A percentile compares a stretch with the other conserved stretches of the same genome.
Evolutionary conservation across 2,113 vertebrate genomes (phyloP).

Genomic region (Ochotona curzoniae): DNA sequence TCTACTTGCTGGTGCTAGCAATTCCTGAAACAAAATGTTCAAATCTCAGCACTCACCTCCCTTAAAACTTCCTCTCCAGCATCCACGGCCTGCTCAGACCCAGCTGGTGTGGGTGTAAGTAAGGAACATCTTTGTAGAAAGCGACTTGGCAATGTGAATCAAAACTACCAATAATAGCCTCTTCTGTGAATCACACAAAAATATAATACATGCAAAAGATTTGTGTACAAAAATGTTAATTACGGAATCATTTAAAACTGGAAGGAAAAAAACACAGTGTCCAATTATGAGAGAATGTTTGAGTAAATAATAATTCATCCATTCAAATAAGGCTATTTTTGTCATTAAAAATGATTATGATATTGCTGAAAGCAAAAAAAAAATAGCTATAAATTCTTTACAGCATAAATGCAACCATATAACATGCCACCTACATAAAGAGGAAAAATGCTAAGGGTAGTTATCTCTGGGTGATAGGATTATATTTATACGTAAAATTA

Average conservation of each 20-base stretch:
- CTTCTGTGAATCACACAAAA: conserved; percentile 42
- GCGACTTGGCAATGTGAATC: conserved; percentile 1
- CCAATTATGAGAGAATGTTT: conserved; percentile 56
- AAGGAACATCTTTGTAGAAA: conserved; percentile 1
- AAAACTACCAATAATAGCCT: conserved; percentile 54
- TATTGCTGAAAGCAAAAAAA: conserved; percentile 35
- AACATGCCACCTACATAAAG: conserved; percentile 44
- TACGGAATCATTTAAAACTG: conserved; percentile 49
- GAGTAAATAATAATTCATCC: conserved; percentile 59
- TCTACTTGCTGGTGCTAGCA: neutral
- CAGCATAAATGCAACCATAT: conserved; percentile 15
- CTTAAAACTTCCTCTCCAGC: neutral
- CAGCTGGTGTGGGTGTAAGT: neutral
- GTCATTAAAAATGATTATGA: conserved; percentile 57
- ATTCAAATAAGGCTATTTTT: conserved; percentile 62
- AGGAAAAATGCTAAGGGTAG: neutral
- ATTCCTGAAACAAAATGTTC: neutral
- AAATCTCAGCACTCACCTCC: neutral
- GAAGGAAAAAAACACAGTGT: conserved; percentile 28
- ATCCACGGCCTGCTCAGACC: neutral
- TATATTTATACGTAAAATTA: conserved; percentile 45
- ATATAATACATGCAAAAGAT: conserved; percentile 50
- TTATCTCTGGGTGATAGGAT: conserved; percentile 20
- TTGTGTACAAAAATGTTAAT: conserved; percentile 48
- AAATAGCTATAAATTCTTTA: conserved; percentile 62